Evolutionary conservation across 2,888 invertebrate species (phyloP).

Genomic region (Polyommatus iphigenia): DNA sequence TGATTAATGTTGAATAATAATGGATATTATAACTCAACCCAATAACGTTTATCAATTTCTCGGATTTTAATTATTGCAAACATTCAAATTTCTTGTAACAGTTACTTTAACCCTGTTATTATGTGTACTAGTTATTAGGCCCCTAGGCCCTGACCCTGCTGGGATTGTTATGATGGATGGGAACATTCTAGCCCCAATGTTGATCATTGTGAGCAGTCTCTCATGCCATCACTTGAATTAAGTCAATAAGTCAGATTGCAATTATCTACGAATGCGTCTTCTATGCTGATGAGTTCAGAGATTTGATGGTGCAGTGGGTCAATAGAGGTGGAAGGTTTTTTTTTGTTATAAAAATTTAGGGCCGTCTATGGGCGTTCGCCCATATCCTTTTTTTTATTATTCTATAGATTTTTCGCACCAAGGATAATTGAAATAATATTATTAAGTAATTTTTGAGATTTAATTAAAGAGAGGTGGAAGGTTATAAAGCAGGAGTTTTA

Average conservation of each 20-base stretch:
- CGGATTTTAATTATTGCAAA: no score
- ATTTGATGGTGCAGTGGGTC: background rate
- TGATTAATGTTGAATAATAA: no score
- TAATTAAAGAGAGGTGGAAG: background rate
- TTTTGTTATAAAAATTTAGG: no score
- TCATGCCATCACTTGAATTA: constrained; percentile 1
- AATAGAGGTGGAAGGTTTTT: background rate
- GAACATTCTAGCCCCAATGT: background rate
- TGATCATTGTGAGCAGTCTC: background rate
- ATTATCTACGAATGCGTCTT: background rate
- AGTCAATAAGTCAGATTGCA: constrained; percentile 12
- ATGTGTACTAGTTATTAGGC: background rate
- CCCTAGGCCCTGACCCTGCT: background rate
- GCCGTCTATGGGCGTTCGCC: no score
- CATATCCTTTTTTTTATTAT: no score
- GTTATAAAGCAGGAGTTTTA: background rate
- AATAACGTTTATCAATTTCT: no score
- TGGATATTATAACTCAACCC: no score
- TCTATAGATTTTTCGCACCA: no score
- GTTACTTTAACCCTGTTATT: background rate
- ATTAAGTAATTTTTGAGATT: no score
- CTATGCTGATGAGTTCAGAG: background rate
- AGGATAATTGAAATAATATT: no score
- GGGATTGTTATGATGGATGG: constrained; percentile 14
- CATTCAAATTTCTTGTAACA: background rate